These are phyloP conservation scores for Micromussa lordhowensis DNA, from an alignment of 92 coral and sea anemone genomes.

Conservation along the genomic window DNA sequence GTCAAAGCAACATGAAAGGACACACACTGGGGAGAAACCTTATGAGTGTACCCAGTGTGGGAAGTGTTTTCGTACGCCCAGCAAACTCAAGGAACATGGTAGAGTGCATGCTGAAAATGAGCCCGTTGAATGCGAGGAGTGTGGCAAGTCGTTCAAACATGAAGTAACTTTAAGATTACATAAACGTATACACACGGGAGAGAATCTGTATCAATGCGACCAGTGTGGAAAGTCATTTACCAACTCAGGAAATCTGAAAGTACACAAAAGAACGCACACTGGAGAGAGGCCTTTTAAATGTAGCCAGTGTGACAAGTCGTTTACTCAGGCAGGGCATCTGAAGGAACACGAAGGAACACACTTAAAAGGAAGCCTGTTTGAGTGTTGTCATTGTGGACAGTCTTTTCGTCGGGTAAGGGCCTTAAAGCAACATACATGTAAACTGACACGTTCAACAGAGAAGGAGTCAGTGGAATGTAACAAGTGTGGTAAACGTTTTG, in stretches of 20 bases:
- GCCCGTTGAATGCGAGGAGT: not conserved
- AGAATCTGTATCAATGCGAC: not conserved
- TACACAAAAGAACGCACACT: not conserved
- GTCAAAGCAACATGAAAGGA: not conserved
- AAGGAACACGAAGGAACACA: not conserved
- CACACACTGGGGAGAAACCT: slow-evolving; percentile 62
- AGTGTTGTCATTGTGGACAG: not conserved
- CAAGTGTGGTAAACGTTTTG: not conserved
- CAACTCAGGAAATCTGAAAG: not conserved
- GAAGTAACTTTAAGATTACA: not conserved
- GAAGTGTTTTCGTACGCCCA: slow-evolving; percentile 79
- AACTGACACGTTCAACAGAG: not conserved
- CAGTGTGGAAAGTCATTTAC: not conserved
- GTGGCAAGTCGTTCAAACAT: not conserved
- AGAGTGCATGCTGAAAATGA: slow-evolving; percentile 40
- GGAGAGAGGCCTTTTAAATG: not conserved
- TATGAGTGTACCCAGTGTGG: slow-evolving; percentile 73
- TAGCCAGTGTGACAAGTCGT: not conserved
- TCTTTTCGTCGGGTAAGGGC: not conserved
- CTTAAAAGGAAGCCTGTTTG: not conserved
- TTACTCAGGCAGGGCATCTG: not conserved
- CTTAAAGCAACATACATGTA: not conserved
- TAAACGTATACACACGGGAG: not conserved
- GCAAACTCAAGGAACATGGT: slow-evolving; percentile 62
- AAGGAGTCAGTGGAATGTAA: not conserved